A percentile compares a stretch with the other conserved stretches of the same genome.
phyloP scores from a whole-genome alignment of 2,888 invertebrate species.

The Eupithecia subfuscata region DNA sequence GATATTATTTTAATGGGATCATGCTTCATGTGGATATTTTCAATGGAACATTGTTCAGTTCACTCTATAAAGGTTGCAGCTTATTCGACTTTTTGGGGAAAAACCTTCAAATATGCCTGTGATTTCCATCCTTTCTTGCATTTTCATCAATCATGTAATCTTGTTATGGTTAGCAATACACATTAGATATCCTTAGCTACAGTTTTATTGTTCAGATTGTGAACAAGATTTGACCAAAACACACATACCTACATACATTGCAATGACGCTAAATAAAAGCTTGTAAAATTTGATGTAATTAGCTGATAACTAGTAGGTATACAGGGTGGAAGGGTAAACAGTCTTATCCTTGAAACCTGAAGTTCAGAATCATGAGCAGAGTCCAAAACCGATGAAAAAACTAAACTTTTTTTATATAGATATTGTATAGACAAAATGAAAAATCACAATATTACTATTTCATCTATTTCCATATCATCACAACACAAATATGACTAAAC shows the following conservation, averaged over 20 bases:
- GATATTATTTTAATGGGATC: background rate
- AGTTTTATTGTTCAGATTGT: background rate
- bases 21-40: conserved; percentile 1
- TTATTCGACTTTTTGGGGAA: background rate
- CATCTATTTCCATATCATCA: no score
- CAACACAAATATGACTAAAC: no score
- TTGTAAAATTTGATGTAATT: background rate
- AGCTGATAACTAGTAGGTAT: background rate
- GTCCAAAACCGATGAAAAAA: no score
- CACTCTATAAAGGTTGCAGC: background rate
- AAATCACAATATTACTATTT: no score
- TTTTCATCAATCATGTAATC: background rate
- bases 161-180: background rate
- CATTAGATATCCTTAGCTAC: background rate
- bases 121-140: background rate
- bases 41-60: background rate
- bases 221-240: background rate
- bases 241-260: background rate
- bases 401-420: no score
- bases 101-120: background rate
- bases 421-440: no score
- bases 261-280: background rate
- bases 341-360: no score
- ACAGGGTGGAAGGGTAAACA: no score
- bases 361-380: no score